Evolutionary conservation across 2,888 invertebrate species (phyloP).

Genomic region (Drosophila prolongata): DNA sequence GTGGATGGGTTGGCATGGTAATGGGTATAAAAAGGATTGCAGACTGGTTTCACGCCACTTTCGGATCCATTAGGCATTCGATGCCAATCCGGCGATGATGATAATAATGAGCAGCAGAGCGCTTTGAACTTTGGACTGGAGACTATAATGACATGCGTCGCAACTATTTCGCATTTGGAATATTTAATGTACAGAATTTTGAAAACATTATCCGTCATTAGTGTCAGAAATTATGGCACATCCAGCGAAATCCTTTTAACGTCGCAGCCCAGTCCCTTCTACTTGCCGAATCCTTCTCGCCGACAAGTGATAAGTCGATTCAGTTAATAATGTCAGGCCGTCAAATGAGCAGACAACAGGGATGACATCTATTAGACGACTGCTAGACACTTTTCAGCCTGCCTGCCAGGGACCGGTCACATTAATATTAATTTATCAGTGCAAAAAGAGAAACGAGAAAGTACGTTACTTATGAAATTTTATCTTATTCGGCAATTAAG

Average conservation of each 20-base stretch:
- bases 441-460: slow-evolving; percentile 14
- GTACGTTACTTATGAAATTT: slow-evolving; percentile 55
- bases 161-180: slow-evolving; percentile 51
- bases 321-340: slow-evolving; percentile 48
- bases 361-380: slow-evolving; percentile 45
- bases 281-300: neutral
- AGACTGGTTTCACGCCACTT: slow-evolving; percentile 34
- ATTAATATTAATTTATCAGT: slow-evolving; percentile 77
- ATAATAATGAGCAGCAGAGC: slow-evolving; percentile 37
- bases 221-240: slow-evolving; percentile 58
- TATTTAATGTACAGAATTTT: slow-evolving; percentile 56
- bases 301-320: slow-evolving; percentile 52
- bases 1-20: slow-evolving; percentile 14
- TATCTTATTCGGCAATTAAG: slow-evolving; percentile 63
- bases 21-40: slow-evolving; percentile 12
- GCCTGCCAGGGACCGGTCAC: slow-evolving; percentile 35
- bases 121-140: slow-evolving; percentile 51
- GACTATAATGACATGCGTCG: slow-evolving; percentile 12
- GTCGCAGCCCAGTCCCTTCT: slow-evolving; percentile 24
- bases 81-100: slow-evolving; percentile 42
- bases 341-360: slow-evolving; percentile 45
- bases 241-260: slow-evolving; percentile 60
- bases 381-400: slow-evolving; percentile 36
- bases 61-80: slow-evolving; percentile 62
- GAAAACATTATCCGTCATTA: slow-evolving; percentile 69